Base-by-base conservation (phyloP, 2,888 invertebrate species). In the Laspeyria flexula region DNA sequence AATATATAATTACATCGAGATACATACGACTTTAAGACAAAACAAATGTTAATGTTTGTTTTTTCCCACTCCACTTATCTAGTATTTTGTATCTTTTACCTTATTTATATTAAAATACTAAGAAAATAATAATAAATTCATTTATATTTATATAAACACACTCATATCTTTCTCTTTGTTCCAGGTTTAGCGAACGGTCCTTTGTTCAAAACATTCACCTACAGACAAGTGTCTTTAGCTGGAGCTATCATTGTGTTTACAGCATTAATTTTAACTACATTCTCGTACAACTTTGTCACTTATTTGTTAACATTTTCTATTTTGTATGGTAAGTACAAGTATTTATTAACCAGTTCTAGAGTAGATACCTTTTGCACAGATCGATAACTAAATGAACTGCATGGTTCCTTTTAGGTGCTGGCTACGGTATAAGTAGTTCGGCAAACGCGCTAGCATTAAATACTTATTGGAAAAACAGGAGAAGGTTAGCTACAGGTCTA, bases 391-490 rank as follows among this genome's bases (percentile, higher is more conserved):
- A 21, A 21, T 5, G 3, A 21, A 3, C 5, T 9, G 3, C 7
- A 5, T 33, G 34, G 25, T 12, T 11, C 25, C 6, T 42, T 86
- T 48, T 75, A 95, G 95, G 95, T 66, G 87, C 93, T 54, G 95
- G 95, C 0, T 90, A 94, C 56, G 95, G 95, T 6, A 93, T 96
- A 38, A 94, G 94, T 30, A 93, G 95, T 71, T 95, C 96, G 0
- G 94, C 96, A 1, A 95, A 95, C 66, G 94, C 95, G 9, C 79
- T 96, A 57, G 96, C 96, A 1, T 82, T 96, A 50, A 96, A 96
- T 72, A 95, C 96, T 1, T 96, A 95, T 78, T 96, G 96, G 89
- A 95, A 94, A 76, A 91, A 94, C 43, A 94, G 94, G 77, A 92
- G 96, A 78, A 92, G 96, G 74, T 86, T 95, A 31, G 96, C 96